Evolutionary conservation across 2,888 invertebrate genomes (phyloP).

Genomic region (Synanthedon andrenaeformis): DNA sequence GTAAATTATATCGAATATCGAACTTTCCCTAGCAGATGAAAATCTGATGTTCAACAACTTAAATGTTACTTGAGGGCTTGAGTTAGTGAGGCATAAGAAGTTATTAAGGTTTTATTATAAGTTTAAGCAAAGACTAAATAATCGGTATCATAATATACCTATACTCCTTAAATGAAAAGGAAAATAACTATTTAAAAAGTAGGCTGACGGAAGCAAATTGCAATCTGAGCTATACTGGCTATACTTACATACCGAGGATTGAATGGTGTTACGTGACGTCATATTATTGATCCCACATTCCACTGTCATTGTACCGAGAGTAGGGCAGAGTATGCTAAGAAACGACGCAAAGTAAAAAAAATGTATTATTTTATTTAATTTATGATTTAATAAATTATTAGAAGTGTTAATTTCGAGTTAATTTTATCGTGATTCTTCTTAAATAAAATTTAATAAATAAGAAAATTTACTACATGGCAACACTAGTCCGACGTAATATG

Average conservation of each 20-base stretch:
- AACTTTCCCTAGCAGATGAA: too few relatives aligned
- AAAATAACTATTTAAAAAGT: neutral
- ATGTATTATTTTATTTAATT: too few relatives aligned
- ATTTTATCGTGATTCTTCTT: neutral
- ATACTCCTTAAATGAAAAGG: neutral
- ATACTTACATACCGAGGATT: constrained; percentile 10
- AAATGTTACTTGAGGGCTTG: too few relatives aligned
- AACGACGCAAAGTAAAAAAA: neutral
- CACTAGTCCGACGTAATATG: constrained; percentile 23
- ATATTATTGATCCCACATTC: constrained; percentile 43
- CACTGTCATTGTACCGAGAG: constrained; percentile 33
- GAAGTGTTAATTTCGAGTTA: neutral
- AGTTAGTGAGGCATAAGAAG: too few relatives aligned
- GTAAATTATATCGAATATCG: too few relatives aligned
- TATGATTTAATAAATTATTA: too few relatives aligned
- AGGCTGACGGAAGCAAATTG: neutral
- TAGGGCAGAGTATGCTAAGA: constrained; percentile 6
- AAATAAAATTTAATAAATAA: neutral
- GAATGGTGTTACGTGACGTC: constrained; percentile 55
- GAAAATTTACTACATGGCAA: constrained; percentile 15
- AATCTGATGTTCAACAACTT: too few relatives aligned
- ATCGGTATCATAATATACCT: neutral
- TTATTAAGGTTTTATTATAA: too few relatives aligned
- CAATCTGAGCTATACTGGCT: neutral
- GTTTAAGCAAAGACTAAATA: too few relatives aligned